Evolutionary conservation across 2,888 invertebrate species (phyloP).

Genomic region (Aethes cnicana): DNA sequence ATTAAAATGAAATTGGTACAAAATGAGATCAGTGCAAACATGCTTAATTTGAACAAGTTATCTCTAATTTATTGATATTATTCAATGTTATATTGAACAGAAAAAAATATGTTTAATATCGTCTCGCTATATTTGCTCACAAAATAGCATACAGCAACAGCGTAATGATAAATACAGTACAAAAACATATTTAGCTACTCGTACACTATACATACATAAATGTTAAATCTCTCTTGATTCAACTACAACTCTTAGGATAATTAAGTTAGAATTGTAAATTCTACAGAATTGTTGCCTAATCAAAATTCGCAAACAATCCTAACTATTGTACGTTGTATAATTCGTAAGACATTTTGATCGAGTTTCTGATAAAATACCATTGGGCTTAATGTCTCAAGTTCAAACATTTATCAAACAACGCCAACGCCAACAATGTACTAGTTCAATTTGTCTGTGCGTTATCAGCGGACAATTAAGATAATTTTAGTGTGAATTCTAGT

Average conservation of each 20-base stretch:
- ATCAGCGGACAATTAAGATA: slow-evolving; percentile 21
- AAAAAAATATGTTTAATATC: background rate
- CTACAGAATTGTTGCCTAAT: no score
- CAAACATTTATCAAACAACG: slow-evolving; percentile 15
- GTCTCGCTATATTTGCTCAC: slow-evolving; percentile 5
- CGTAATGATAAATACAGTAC: background rate
- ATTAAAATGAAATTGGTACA: no score
- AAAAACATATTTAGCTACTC: no score
- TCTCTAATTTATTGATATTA: slow-evolving; percentile 14
- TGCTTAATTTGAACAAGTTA: slow-evolving; percentile 10
- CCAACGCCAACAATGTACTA: no score
- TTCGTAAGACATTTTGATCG: slow-evolving; percentile 12
- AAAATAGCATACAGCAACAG: slow-evolving; percentile 4
- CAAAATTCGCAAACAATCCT: no score
- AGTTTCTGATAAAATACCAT: slow-evolving; percentile 23
- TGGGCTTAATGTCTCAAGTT: slow-evolving; percentile 19
- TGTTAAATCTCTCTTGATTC: no score
- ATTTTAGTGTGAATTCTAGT: slow-evolving; percentile 1
- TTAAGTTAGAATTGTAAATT: no score
- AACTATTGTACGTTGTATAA: no score
- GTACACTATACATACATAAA: no score
- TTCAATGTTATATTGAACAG: slow-evolving; percentile 1
- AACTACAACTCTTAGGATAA: no score
- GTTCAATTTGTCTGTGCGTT: slow-evolving; percentile 30
- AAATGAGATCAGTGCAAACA: no score